Evolutionary conservation across 2,888 invertebrate species (phyloP).

Genomic region (Corbicula japonica): DNA sequence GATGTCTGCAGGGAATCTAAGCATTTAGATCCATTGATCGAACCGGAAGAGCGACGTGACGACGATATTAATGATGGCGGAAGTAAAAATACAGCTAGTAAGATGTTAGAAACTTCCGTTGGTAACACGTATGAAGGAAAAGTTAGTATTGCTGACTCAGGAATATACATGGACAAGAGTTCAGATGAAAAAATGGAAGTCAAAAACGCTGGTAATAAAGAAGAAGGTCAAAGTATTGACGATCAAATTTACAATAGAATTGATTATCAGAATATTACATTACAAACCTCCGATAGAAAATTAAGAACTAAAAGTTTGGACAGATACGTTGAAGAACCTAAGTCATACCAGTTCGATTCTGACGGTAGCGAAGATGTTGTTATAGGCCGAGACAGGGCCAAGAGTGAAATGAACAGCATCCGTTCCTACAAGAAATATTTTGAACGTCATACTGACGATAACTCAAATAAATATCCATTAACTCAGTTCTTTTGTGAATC

Average conservation of each 20-base stretch:
- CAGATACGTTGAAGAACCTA: slow-evolving; percentile 8
- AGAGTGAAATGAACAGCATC: neutral
- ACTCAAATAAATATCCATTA: neutral
- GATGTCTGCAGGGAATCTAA: neutral
- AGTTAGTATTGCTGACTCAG: slow-evolving; percentile 58
- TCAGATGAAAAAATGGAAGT: slow-evolving; percentile 30
- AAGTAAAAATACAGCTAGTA: neutral
- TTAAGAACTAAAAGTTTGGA: neutral
- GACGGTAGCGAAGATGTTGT: neutral
- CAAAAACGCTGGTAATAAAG: slow-evolving; percentile 7
- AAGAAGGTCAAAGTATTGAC: neutral
- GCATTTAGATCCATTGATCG: slow-evolving; percentile 16
- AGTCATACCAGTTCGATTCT: neutral
- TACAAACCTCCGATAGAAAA: no score
- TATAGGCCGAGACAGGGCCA: no score
- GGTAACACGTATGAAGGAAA: slow-evolving; percentile 41
- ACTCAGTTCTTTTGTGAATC: slow-evolving; percentile 18
- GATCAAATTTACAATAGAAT: slow-evolving; percentile 1
- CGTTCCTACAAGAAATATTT: neutral
- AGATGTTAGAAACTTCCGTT: neutral
- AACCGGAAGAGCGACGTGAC: slow-evolving; percentile 20
- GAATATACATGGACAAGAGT: slow-evolving; percentile 45
- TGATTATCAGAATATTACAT: no score
- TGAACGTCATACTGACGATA: neutral
- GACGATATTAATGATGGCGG: neutral